Conservation (phyloP, 2,113 vertebrate species). For the Gracilinanus agilis region DNA sequence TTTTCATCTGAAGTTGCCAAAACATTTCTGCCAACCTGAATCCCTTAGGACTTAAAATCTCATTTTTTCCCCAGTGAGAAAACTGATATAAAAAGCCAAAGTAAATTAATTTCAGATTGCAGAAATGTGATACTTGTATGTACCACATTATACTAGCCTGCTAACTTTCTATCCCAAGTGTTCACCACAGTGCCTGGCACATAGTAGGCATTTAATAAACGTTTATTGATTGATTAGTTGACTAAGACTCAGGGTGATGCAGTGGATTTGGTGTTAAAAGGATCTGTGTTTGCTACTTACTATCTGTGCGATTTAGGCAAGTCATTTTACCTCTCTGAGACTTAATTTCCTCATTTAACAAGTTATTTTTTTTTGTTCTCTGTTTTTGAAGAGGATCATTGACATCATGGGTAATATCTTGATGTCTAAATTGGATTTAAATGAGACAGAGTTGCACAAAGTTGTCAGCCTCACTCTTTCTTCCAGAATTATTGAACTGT, state of each 20-base stretch:
- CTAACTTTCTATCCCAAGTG: neutral
- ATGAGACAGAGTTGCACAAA: no score
- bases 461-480: no score
- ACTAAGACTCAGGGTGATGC: neutral
- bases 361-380: no score
- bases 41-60: neutral
- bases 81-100: neutral
- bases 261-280: neutral
- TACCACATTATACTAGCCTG: no score
- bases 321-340: neutral
- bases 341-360: no score
- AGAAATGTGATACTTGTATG: neutral
- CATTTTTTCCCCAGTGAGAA: neutral
- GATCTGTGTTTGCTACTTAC: neutral
- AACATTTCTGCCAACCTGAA: neutral
- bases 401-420: no score
- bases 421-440: no score
- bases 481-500: no score
- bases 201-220: neutral
- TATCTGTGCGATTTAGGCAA: neutral
- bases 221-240: neutral
- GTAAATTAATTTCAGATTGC: neutral
- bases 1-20: slow-evolving; percentile 20
- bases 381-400: no score
- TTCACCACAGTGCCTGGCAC: neutral